A percentile compares a stretch with the other conserved stretches of the same genome.
Evolutionary conservation across 2,888 invertebrate genomes (phyloP).

Genomic region (Harmothoe impar): DNA sequence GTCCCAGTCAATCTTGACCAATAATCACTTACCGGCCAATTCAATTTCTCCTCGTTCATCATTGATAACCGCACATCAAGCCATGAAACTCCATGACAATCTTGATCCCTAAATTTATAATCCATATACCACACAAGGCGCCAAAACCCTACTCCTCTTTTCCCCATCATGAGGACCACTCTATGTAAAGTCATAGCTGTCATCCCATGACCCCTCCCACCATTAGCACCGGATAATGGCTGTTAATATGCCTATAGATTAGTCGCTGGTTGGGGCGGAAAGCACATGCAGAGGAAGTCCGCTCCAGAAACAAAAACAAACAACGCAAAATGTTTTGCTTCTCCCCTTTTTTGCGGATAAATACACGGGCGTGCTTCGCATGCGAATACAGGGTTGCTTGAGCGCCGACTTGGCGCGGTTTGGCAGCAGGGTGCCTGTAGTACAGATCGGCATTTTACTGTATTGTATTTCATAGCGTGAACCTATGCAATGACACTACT

Average conservation of each 20-base stretch:
- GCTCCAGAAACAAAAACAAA: slow-evolving; percentile 42
- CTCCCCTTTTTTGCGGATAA: background rate
- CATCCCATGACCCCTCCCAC: background rate
- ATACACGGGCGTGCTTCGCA: slow-evolving; percentile 9
- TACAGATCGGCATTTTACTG: background rate
- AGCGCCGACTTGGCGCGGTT: background rate
- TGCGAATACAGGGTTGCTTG: background rate
- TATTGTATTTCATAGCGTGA: background rate
- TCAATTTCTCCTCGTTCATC: too few relatives aligned
- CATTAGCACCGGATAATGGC: background rate
- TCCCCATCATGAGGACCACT: too few relatives aligned
- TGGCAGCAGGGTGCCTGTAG: background rate
- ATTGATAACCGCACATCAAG: too few relatives aligned
- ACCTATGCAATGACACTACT: background rate
- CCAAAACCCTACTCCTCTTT: too few relatives aligned
- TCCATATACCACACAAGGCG: too few relatives aligned
- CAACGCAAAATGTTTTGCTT: slow-evolving; percentile 31
- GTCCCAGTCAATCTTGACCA: too few relatives aligned
- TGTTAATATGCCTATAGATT: slow-evolving; percentile 9
- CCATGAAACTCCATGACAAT: too few relatives aligned
- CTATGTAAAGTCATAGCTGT: too few relatives aligned
- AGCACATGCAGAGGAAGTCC: slow-evolving; percentile 31
- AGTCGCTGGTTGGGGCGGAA: slow-evolving; percentile 2
- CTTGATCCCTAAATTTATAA: too few relatives aligned
- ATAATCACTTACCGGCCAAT: too few relatives aligned